Percentiles rank a stretch among this genome's conserved stretches.
Evolutionary conservation across 2,888 invertebrate species (phyloP).

Genomic region (Himalopsyche anomala): DNA sequence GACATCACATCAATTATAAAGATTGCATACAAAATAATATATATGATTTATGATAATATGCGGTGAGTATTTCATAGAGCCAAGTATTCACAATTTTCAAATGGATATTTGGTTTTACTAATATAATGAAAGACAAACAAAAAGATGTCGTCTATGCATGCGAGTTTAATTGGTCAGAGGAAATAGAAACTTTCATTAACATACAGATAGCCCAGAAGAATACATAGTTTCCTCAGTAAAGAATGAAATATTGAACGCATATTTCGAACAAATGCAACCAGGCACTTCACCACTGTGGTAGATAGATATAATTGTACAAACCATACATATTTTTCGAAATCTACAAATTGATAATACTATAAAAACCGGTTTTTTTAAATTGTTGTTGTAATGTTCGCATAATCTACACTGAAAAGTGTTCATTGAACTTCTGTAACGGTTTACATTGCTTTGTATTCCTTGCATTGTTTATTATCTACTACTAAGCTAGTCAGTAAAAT

Average conservation of each 20-base stretch:
- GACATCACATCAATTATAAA: background rate
- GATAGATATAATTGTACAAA: too few relatives aligned
- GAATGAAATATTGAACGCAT: too few relatives aligned
- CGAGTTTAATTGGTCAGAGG: too few relatives aligned
- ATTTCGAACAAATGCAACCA: too few relatives aligned
- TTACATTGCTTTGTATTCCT: too few relatives aligned
- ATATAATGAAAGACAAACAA: background rate
- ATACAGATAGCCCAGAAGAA: too few relatives aligned
- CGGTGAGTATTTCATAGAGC: background rate
- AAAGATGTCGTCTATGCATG: too few relatives aligned
- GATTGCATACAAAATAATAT: background rate
- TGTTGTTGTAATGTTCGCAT: background rate
- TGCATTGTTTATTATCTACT: background rate
- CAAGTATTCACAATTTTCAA: background rate
- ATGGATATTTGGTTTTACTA: conserved; percentile 9
- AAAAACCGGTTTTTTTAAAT: background rate
- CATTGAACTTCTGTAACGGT: background rate
- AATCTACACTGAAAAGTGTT: background rate
- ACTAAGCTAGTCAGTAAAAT: background rate
- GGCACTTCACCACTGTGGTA: too few relatives aligned
- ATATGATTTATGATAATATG: conserved; percentile 29
- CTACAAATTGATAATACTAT: conserved; percentile 1
- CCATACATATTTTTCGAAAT: background rate
- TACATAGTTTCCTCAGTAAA: too few relatives aligned
- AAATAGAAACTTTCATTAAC: too few relatives aligned